Base-by-base conservation (phyloP, 1,140 invertebrate genomes). In the Drosophila micromelanica region DNA sequence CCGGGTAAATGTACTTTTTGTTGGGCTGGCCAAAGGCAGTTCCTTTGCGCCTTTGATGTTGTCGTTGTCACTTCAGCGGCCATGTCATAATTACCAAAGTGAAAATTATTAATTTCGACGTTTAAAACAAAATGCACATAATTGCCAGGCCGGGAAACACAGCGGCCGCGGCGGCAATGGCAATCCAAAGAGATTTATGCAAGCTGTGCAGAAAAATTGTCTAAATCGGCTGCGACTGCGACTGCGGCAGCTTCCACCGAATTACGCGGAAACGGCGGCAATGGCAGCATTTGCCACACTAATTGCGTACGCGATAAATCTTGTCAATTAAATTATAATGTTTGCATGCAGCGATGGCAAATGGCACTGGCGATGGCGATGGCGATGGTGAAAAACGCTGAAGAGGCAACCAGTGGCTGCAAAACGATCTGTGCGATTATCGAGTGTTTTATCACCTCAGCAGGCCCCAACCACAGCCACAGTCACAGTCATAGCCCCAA, bases 311-410 rank as follows among this genome's bases (percentile, higher is more conserved):
- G 89, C 89, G 80, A 91, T 91, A 91, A 91, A 91, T 91, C 89
- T 91, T 91, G 89, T 91, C 89, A 90, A 90, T 90, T 90, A 90
- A 90, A 90, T 90, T 90, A 90, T 91, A 82, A 91, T 91, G 84
- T 89, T 87, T 89, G 84, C 84, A 89, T 89, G 80, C 77, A 77
- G 70, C 63, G 61, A 84, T 80, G 78, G 38, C 62, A 45, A 67
- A 35, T 63, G 78, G 78, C 62, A 57, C 35, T 20, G 30, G 49
- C 6, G 13, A 67, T 42, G 57, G 27, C n/a, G 40, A 56, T 48
- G 55, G 38, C 27, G 32, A 46, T 45, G 35, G 27, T 51, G 63
- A 78, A 86, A 86, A 76, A 61, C 71, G 81, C 78, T 86, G 78
- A 87, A 89, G 80, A 90, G 75, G 85, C 73, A 84, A 48, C 51